Evolutionary conservation across 2,888 invertebrate genomes (phyloP), one percentile per base, ranked within the genome.

Genomic region (Drosophila limbata): DNA sequence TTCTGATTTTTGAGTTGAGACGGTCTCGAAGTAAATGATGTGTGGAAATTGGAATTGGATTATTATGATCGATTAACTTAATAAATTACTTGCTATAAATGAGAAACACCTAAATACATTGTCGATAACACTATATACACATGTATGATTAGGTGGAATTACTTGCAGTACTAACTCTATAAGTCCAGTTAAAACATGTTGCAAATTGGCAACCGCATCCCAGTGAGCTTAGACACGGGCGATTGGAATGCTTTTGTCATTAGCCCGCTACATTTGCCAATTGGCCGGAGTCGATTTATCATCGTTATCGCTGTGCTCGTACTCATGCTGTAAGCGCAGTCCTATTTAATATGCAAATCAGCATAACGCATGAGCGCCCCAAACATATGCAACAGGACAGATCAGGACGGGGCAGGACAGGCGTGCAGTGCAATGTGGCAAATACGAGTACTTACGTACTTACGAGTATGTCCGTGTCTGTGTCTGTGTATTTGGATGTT

Each of bases 321-420:
- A 56, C 47, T 57, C 63, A 47, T 68, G 64, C 64, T 45, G 62
- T 53, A 39, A 9, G 13, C 47, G 31, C 17, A 50, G 53, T 52
- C 68, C 56, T 63, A 53, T 69, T 79, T 74, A 66, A 80, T 80
- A 80, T 78, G 78, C 81, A 78, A 78, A 78, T 78, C 81, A 77
- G 63, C 68, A 69, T 73, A 77, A 73, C 81, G 81, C 81, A 63
- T 80, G 69, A 77, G 77, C 60, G 81, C 72, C 77, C 33, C 77
- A 69, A 78, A 78, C 77, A 77, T 77, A 77, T 77, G 77, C 72
- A 80, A 72, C 77, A 72, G 77, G 71, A 80, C 80, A 64, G 51
- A 2, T 8, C 72, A 72, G 77, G 67, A 80, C 80, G 62, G 50
- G 3, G 3, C 77, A 72, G 77, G 71, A 80, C 80, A 64, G 51